Evolutionary conservation across 1,140 invertebrate genomes (phyloP).

Genomic region (Lysiphlebus fabarum): DNA sequence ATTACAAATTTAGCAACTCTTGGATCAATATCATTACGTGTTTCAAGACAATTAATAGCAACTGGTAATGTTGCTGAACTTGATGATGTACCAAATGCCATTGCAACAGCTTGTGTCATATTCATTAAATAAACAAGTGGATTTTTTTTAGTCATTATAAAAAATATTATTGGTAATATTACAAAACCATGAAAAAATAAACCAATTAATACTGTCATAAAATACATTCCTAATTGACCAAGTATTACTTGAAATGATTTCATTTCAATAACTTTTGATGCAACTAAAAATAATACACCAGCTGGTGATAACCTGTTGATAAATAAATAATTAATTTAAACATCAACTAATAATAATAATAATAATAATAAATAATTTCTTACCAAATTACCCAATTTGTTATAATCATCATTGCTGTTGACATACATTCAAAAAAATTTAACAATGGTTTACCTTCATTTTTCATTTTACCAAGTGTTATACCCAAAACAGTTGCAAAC

Average conservation of each 20-base stretch:
- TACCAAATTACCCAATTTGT: conserved; percentile 71
- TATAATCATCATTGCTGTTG: conserved; percentile 70
- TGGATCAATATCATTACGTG: conserved; percentile 71
- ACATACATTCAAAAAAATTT: conserved; percentile 63
- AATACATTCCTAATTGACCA: conserved; percentile 77
- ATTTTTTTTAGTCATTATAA: conserved; percentile 63
- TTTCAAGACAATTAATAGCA: conserved; percentile 75
- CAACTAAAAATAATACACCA: conserved; percentile 78
- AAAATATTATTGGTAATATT: conserved; percentile 68
- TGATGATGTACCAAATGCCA: conserved; percentile 77
- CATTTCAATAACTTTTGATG: conserved; percentile 77
- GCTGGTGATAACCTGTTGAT: conserved; percentile 67
- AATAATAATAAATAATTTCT: conserved; percentile 10
- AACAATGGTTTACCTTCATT: conserved; percentile 62
- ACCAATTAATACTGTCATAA: conserved; percentile 75
- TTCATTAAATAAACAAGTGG: conserved; percentile 69
- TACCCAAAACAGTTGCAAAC: conserved; percentile 65
- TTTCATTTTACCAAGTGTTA: conserved; percentile 65
- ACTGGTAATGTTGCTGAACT: conserved; percentile 73
- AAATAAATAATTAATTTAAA: conserved; percentile 29
- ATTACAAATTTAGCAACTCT: conserved; percentile 79
- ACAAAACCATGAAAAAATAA: conserved; percentile 76
- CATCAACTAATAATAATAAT: background rate
- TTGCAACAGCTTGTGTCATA: conserved; percentile 71
- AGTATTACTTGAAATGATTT: conserved; percentile 69